Base-by-base conservation (phyloP, 2,888 invertebrate genomes). In the Leucoptera coffeella region DNA sequence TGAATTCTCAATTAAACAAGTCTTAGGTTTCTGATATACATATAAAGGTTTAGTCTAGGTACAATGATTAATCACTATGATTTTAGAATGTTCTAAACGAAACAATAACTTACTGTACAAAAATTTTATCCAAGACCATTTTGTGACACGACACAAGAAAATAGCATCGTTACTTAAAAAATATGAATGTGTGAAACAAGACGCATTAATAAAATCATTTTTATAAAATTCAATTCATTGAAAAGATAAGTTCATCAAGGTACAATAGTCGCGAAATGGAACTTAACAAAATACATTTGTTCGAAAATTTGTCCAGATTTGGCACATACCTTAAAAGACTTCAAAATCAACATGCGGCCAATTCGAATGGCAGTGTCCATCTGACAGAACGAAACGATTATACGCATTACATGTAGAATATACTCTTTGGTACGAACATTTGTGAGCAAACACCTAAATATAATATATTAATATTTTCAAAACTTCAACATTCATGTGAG, bases 21-120 rank as follows among this genome's bases (percentile, higher is more conserved):
- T 65, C 65, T 65, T 64, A 65, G 64, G 65, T 62, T 58, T 65
- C 45, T 52, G 51, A 53, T 50, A 50, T 51, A 58, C 50, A 50
- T 50, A 50, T 17, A 17, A 17, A 7, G 6, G 9, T 17, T 17
- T 17, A 17, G 17, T n/a, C n/a, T n/a, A n/a, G n/a, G n/a, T n/a
- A n/a, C n/a, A n/a, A n/a, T n/a, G n/a, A n/a, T n/a, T n/a, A n/a
- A n/a, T n/a, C n/a, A n/a, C n/a, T n/a, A n/a, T n/a, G n/a, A n/a
- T n/a, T n/a, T n/a, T n/a, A n/a, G n/a, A n/a, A n/a, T n/a, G n/a
- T n/a, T n/a, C n/a, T n/a, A n/a, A n/a, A n/a, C n/a, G n/a, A n/a
- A n/a, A n/a, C n/a, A n/a, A n/a, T n/a, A n/a, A n/a, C n/a, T n/a
- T n/a, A n/a, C n/a, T n/a, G n/a, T n/a, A n/a, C n/a, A n/a, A n/a